Evolutionary conservation across 2,113 vertebrate genomes (phyloP).

Genomic region (Calcarius ornatus): DNA sequence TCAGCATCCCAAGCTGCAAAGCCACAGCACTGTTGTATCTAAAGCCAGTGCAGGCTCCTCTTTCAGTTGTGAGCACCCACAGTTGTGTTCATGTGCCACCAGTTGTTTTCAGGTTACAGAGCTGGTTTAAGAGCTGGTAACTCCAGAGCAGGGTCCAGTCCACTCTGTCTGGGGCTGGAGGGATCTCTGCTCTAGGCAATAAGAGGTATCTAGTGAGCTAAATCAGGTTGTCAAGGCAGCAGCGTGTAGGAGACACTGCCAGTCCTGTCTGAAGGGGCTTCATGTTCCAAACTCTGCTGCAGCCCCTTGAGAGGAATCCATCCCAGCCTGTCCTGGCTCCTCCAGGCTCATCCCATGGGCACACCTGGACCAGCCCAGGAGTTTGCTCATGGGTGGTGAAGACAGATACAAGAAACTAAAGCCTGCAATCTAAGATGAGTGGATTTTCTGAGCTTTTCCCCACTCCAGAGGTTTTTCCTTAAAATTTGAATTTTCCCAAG

Average conservation of each 20-base stretch:
- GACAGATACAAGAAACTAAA: neutral
- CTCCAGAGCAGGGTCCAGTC: neutral
- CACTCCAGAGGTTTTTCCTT: neutral
- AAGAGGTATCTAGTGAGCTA: neutral
- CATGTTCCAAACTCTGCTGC: neutral
- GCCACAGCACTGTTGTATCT: neutral
- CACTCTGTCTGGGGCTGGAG: neutral
- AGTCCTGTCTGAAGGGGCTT: neutral
- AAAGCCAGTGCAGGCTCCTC: neutral
- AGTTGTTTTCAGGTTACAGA: neutral
- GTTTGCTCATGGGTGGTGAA: neutral
- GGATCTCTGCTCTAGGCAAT: neutral
- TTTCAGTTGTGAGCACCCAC: neutral
- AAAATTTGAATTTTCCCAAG: neutral
- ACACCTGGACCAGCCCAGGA: neutral
- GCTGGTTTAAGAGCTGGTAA: neutral
- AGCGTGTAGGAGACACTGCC: neutral
- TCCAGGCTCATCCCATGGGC: neutral
- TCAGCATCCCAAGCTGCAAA: constrained; percentile 5
- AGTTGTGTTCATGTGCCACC: neutral
- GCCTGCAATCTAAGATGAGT: neutral
- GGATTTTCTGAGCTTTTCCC: neutral
- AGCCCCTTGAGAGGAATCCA: neutral
- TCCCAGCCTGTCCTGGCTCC: neutral
- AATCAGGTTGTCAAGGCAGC: neutral